Evolutionary conservation across 2,113 vertebrate species (phyloP).

Genomic region (Rhinopomastus cyanomelas): DNA sequence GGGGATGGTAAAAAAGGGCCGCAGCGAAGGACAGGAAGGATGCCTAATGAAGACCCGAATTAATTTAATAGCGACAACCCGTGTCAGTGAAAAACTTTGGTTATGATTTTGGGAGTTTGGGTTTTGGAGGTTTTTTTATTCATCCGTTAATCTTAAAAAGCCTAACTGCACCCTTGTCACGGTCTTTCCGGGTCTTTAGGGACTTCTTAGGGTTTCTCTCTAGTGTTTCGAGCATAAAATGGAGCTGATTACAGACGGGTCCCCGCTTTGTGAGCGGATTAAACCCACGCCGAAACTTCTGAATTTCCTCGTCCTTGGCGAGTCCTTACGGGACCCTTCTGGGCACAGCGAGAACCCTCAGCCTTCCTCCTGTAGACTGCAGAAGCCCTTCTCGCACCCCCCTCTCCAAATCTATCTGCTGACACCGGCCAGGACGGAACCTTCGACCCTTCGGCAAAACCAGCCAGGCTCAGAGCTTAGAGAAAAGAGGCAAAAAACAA

Average conservation of each 20-base stretch:
- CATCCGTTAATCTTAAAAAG: neutral
- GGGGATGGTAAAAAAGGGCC: neutral
- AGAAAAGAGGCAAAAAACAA: neutral
- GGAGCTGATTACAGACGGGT: neutral
- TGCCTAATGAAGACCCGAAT: neutral
- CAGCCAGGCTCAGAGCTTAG: too few species aligned
- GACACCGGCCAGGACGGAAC: neutral
- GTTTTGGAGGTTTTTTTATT: neutral
- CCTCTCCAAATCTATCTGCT: neutral
- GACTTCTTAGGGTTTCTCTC: neutral
- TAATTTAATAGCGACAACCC: neutral
- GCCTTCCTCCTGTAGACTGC: neutral
- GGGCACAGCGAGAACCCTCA: neutral
- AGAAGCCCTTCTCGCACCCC: too few species aligned
- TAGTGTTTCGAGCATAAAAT: neutral
- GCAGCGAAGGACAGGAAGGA: neutral
- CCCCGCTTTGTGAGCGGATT: neutral
- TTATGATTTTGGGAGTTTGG: neutral
- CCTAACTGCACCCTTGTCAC: neutral
- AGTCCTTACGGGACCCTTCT: neutral
- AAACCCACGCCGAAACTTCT: neutral
- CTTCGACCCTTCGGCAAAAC: too few species aligned
- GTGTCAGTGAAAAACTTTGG: neutral
- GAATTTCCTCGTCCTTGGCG: neutral
- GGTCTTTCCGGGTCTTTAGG: neutral